Evolutionary conservation across 2,113 vertebrate species (phyloP), one percentile per base, ranked within the genome.

Genomic region (Edolisoma coerulescens): DNA sequence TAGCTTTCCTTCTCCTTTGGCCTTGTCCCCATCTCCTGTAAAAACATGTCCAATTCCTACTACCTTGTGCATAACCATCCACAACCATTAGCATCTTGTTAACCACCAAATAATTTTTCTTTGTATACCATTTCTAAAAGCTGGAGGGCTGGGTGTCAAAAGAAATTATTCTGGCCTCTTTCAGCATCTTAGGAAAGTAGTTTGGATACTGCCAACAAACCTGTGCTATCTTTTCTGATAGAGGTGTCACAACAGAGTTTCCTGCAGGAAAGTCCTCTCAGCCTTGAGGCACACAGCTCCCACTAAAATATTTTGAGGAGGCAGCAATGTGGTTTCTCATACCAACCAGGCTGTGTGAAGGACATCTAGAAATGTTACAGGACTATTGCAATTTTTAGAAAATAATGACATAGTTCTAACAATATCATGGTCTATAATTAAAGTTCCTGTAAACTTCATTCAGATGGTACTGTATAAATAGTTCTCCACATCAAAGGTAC

Each of bases 131-230:
- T 32, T 88, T 74, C 45, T 52, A 53, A 44, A 47, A n/a, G 59
- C 87, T 91, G 75, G 33, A 86, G 87, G 70, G 32, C 7, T 90
- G 52, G 14, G 11, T 91, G 92, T 93, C 90, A 90, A 52, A 96
- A 84, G 13, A 63, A 90, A 90, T 93, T 88, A n/a, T 75, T 78
- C 56, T 70, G 11, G 2, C 47, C 59, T 70, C 68, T 77, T 95
- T 33, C 63, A 85, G 42, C 57, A 45, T 74, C 59, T 54, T 37
- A n/a, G 56, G 68, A 57, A 70, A 41, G 82, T 9, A 21, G 59
- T 0, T 95, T 90, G 85, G 79, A 59, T 54, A 3, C 52, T 75
- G 92, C 71, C 95, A 94, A 33, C 39, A 57, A 94, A 92, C 68
- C 67, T 77, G 68, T 28, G 52, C 90, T 94, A 93, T 88, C 93